phyloP scores from a whole-genome alignment of 2,113 vertebrate species.

The Chaetodon auriga region DNA sequence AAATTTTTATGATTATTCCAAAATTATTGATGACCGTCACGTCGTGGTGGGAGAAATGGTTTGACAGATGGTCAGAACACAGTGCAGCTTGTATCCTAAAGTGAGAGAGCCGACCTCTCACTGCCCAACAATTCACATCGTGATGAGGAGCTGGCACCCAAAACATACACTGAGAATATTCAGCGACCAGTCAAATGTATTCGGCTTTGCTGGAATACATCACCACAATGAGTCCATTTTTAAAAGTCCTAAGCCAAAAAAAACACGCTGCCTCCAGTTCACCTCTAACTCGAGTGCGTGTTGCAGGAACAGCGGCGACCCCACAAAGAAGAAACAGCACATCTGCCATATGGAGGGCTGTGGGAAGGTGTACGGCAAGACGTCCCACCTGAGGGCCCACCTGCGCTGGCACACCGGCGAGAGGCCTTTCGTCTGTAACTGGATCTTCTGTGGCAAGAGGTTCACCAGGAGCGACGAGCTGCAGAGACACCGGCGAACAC shows the following conservation, averaged over 20 bases:
- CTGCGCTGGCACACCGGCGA: constrained; percentile 99
- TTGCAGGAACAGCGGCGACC: constrained; percentile 92
- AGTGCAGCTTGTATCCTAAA: constrained; percentile 29
- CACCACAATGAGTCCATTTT: background rate
- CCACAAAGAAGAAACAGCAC: constrained; percentile 98
- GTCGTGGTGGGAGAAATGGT: constrained; percentile 15
- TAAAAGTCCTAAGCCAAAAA: background rate
- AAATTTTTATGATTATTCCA: background rate
- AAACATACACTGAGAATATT: constrained; percentile 5
- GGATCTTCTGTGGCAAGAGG: constrained; percentile 98
- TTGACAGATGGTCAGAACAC: constrained; percentile 39
- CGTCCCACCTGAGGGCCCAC: constrained; percentile 97
- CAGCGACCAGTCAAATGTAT: background rate
- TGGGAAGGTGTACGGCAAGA: constrained; percentile 99
- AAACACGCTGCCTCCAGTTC: background rate
- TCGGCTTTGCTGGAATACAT: background rate
- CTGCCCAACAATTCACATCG: background rate
- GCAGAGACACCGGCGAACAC: constrained; percentile 97
- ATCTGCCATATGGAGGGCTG: constrained; percentile 99
- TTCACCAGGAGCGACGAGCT: constrained; percentile 98
- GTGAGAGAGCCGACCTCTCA: constrained; percentile 25
- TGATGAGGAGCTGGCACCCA: constrained; percentile 5
- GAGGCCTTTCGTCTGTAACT: constrained; percentile 98
- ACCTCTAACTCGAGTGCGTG: constrained; percentile 6
- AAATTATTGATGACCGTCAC: background rate